Evolutionary conservation across 2,797 vertebrate species (phyloP).

Genomic region (Psittacula echo): DNA sequence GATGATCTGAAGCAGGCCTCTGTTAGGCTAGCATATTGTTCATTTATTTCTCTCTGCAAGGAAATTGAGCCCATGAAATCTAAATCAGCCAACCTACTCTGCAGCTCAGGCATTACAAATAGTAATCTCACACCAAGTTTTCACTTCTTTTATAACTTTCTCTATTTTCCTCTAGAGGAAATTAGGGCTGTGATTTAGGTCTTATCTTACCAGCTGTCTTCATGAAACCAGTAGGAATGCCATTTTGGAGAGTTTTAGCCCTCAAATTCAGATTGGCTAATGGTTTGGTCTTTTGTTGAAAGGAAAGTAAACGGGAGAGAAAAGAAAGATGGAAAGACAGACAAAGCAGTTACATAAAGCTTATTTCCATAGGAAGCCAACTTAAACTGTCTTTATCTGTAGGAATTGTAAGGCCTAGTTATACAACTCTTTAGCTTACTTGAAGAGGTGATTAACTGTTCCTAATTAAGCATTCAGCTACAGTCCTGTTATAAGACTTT

Average conservation of each 20-base stretch:
- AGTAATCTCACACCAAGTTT: background rate
- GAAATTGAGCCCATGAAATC: background rate
- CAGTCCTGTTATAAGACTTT: background rate
- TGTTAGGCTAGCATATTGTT: background rate
- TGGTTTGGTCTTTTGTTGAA: conserved; percentile 29
- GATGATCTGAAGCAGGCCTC: background rate
- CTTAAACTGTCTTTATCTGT: conserved; percentile 56
- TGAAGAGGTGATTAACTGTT: conserved; percentile 55
- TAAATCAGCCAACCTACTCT: background rate
- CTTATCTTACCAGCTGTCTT: conserved; percentile 44
- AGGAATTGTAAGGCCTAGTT: conserved; percentile 38
- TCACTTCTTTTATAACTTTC: background rate
- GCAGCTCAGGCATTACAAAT: background rate
- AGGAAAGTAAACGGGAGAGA: background rate
- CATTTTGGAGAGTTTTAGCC: conserved; percentile 20
- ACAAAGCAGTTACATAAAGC: conserved; percentile 50
- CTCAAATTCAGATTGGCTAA: conserved; percentile 10
- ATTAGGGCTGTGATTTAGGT: conserved; percentile 28
- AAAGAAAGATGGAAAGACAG: conserved; percentile 41
- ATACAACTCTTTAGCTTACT: conserved; percentile 42
- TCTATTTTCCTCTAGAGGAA: conserved; percentile 9
- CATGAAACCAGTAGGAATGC: conserved; percentile 25
- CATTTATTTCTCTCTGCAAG: background rate
- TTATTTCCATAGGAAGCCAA: conserved; percentile 58
- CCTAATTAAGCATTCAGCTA: conserved; percentile 42